Base-by-base conservation (phyloP, 2,113 vertebrate genomes). In the Chloroceryle aenea region DNA sequence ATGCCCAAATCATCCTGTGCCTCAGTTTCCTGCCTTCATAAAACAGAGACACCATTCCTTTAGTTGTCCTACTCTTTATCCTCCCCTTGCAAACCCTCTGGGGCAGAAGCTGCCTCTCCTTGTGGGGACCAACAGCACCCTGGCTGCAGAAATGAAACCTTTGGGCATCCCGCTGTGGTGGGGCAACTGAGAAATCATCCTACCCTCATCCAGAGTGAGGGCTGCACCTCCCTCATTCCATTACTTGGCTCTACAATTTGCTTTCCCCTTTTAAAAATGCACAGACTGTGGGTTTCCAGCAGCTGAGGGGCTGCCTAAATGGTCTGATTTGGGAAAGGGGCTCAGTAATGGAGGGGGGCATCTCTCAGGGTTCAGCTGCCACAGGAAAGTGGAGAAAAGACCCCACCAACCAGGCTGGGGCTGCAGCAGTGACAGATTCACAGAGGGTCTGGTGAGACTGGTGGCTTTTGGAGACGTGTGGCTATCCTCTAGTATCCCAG, bases 81-180 rank as follows among this genome's bases (percentile, higher is more conserved):
- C 40, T 79, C 27, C 55, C 55, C 69, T 74, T 67, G 40, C 63
- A 80, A 74, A 27, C 21, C 29, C 50, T 45, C 36, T 59, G 56
- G 71, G 47, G 58, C 52, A 68, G 74, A 50, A 32, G 30, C 29
- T 45, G 53, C 42, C 38, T 30, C 38, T 72, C 9, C 2, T 2
- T 14, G 2, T 21, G 26, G 26, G 74, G 12, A 42, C 47, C 36
- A 27, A 30, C 79, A 64, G 43, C 58, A 56, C 55, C 52, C 36
- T 66, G n/a, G 18, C 56, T 52, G 67, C 42, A 69, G 53, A 55
- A 71, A 82, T 12, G 5, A 29, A 32, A 55, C 7, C 50, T 40
- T 34, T 2, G 1, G 30, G 36, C 36, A 14, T 42, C 30, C 13
- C 0, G 0, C 52, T 26, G 15, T 6, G 26, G 67, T 3, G 17